These are phyloP conservation scores for Linnaemya tessellans DNA, from an alignment of 2,888 invertebrate species.

Conservation along the genomic window DNA sequence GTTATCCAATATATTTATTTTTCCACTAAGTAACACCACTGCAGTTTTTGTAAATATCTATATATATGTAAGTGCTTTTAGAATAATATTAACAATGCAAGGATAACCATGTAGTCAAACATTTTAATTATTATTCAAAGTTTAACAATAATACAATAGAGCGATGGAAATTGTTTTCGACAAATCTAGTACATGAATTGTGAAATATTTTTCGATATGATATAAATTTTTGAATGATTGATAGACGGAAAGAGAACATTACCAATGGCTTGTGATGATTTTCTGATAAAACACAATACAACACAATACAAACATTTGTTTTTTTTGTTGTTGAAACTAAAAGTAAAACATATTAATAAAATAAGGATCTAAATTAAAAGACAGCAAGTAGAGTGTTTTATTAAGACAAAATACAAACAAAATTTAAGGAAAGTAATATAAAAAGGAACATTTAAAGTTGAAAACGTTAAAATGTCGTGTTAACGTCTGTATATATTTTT, in stretches of 20 bases:
- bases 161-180: conserved; percentile 60
- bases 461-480: conserved; percentile 44
- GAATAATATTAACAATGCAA: neutral
- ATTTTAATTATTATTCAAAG: conserved; percentile 7
- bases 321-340: conserved; percentile 51
- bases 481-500: conserved; percentile 11
- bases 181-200: conserved; percentile 53
- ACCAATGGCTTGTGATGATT: conserved; percentile 49
- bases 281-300: conserved; percentile 67
- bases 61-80: neutral
- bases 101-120: conserved; percentile 33
- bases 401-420: conserved; percentile 61
- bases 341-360: conserved; percentile 46
- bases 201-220: conserved; percentile 37
- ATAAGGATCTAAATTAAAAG: conserved; percentile 51
- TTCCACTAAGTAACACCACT: neutral
- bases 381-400: conserved; percentile 54
- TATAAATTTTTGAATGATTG: conserved; percentile 27
- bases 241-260: conserved; percentile 50
- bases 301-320: conserved; percentile 69
- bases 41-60: neutral
- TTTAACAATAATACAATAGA: conserved; percentile 40
- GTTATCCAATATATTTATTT: conserved; percentile 22
- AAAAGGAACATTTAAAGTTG: conserved; percentile 35
- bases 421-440: conserved; percentile 43